Percentiles rank a stretch among this genome's conserved stretches.
These are phyloP conservation scores for Cassiopea xamachana DNA, from an alignment of 30 jellyfish, hydroid and myxozoan genomes.

Conservation along the genomic window DNA sequence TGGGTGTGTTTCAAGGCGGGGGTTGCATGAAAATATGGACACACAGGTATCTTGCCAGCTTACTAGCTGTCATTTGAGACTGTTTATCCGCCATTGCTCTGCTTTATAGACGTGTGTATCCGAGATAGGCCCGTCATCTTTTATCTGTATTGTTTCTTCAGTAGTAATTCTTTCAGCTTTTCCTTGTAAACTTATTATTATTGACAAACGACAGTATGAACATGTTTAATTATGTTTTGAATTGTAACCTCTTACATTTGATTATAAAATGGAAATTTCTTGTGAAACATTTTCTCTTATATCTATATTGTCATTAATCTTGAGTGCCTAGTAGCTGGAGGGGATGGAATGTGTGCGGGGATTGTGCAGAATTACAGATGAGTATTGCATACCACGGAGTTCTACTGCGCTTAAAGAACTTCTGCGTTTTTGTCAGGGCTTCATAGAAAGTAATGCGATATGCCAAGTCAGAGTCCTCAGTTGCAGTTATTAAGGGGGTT, in stretches of 20 bases:
- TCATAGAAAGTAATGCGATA: no score
- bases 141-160: conserved; percentile 31
- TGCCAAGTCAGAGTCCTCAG: no score
- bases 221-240: conserved; percentile 68
- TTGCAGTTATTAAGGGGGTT: no score
- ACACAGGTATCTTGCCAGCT: not conserved
- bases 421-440: no score
- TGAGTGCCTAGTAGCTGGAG: no score
- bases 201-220: conserved; percentile 44
- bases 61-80: not conserved
- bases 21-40: no score
- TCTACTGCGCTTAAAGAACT: no score
- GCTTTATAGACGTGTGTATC: conserved; percentile 62
- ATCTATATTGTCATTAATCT: not conserved
- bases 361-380: no score
- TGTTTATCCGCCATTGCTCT: conserved; percentile 62
- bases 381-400: no score
- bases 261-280: conserved; percentile 33
- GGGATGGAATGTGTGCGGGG: no score
- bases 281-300: not conserved
- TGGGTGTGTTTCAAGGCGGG: no score
- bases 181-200: conserved; percentile 50
- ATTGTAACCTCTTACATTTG: conserved; percentile 54
- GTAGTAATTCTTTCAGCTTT: conserved; percentile 27
- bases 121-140: conserved; percentile 67